Evolutionary conservation across 2,113 vertebrate genomes (phyloP).

Genomic region (Pseudorectes ferrugineus): DNA sequence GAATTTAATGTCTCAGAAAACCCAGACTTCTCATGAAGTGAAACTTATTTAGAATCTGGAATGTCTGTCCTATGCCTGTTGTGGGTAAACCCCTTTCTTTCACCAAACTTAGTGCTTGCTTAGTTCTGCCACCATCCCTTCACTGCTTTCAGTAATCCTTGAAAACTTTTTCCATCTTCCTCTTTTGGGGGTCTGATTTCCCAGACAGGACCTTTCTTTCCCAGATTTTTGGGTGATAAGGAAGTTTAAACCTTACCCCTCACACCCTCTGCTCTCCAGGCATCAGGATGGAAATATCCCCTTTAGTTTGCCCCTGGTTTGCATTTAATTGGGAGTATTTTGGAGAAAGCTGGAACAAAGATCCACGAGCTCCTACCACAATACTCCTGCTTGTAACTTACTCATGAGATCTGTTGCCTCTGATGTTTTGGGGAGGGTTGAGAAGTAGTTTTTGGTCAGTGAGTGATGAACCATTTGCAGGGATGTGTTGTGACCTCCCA

Average conservation of each 20-base stretch:
- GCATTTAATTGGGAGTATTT: neutral
- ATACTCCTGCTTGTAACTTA: neutral
- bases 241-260: neutral
- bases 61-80: neutral
- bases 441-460: neutral
- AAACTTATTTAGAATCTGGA: neutral
- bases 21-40: neutral
- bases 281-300: neutral
- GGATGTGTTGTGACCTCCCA: neutral
- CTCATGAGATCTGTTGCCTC: neutral
- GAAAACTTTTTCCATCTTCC: neutral
- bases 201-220: neutral
- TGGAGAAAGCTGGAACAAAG: neutral
- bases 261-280: neutral
- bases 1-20: neutral
- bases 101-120: neutral
- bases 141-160: neutral
- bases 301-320: neutral
- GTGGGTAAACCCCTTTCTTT: neutral
- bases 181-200: neutral
- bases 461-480: neutral
- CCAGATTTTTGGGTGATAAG: neutral
- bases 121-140: neutral
- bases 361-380: neutral
- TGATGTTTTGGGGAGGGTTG: neutral